Evolutionary conservation across 2,888 invertebrate genomes (phyloP).

Genomic region (Xanthorhoe spadicearia): DNA sequence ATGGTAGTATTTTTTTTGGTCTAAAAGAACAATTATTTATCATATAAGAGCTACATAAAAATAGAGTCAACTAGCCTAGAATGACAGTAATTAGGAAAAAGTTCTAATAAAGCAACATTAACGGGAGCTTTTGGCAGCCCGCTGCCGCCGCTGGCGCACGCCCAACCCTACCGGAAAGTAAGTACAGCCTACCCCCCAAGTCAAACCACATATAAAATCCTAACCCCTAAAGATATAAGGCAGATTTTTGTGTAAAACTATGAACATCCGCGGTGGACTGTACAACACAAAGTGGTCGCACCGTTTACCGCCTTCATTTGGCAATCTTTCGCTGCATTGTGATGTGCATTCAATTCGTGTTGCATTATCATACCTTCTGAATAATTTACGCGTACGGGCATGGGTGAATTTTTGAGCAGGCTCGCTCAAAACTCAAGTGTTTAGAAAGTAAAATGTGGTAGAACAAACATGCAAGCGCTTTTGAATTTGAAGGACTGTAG

Average conservation of each 20-base stretch:
- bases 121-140: constrained; percentile 62
- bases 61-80: no score
- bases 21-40: no score
- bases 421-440: constrained; percentile 25
- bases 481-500: background rate
- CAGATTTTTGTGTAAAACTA: constrained; percentile 17
- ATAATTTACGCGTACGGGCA: constrained; percentile 49
- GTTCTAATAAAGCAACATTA: constrained; percentile 58
- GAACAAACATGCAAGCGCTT: constrained; percentile 6
- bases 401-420: constrained; percentile 37
- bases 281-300: constrained; percentile 63
- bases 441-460: constrained; percentile 25
- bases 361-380: constrained; percentile 56
- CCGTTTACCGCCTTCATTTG: constrained; percentile 73
- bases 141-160: constrained; percentile 56
- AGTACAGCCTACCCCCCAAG: constrained; percentile 43
- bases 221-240: constrained; percentile 26
- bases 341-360: constrained; percentile 64
- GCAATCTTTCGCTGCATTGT: constrained; percentile 71
- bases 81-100: constrained; percentile 54
- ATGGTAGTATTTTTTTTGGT: no score
- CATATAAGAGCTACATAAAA: no score
- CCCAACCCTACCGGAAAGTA: constrained; percentile 61
- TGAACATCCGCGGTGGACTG: constrained; percentile 31
- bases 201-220: constrained; percentile 23